Base-by-base conservation (phyloP, 2,888 invertebrate genomes). In the Bembecia ichneumoniformis region DNA sequence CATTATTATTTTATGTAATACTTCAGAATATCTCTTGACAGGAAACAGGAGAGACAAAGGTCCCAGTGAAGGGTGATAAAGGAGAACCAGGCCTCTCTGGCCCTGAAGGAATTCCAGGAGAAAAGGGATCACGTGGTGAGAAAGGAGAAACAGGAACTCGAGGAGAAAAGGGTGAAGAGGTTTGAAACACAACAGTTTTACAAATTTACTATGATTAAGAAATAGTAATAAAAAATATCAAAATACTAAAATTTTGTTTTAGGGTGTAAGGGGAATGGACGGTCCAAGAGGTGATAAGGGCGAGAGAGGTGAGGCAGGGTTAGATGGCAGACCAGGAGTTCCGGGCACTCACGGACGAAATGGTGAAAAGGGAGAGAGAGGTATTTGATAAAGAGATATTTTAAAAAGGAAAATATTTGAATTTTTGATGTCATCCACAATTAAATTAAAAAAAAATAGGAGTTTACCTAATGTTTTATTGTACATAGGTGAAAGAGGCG, bases 321-420 rank as follows among this genome's bases (percentile, higher is more conserved):
- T 62, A 44, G 66, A 79, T 40, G 94, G 94, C 3, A 73, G 84
- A 28, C 84, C 89, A 35, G 96, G 94, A 1, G 83, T 89, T 15
- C 87, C 92, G 55, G 95, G 95, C 15, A 70, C 89, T 9, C 90
- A 92, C 20, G 96, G 96, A 35, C 88, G 83, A 1, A 87, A 92
- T 51, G 96, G 95, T 35, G 91, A 91, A 1, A 87, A 88, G 64
- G 93, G 93, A 16, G 63, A 64, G 0, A 91, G 89, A 70, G 94
- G 93, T 63, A 91, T 90, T 16, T 44, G 64, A 54, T 84, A n/a
- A 13, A 40, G n/a, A 40, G 3, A 40, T n/a, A 13, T n/a, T 13
- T 4, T 14, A n/a, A 40, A 13, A 40, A n/a, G n/a, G n/a, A n/a
- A n/a, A n/a, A n/a, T n/a, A n/a, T 40, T 28, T 28, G 28, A 28